Evolutionary conservation across 2,888 invertebrate species (phyloP).

Genomic region (Macrosiphum euphorbiae): DNA sequence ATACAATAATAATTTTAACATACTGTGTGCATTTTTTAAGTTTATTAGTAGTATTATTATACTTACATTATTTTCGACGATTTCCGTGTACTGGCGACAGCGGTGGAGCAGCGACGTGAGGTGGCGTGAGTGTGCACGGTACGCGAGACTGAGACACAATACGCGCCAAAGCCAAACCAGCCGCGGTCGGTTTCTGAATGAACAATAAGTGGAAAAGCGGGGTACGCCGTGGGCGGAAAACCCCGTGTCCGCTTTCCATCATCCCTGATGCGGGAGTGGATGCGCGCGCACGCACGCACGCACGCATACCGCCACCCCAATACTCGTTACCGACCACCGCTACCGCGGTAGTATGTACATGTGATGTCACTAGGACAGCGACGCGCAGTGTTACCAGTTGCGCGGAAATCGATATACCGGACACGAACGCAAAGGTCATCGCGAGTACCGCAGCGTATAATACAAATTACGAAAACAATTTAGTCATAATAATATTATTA

Average conservation of each 20-base stretch:
- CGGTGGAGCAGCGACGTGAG: no score
- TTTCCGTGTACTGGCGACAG: background rate
- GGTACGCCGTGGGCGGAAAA: conserved; percentile 42
- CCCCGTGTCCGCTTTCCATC: conserved; percentile 17
- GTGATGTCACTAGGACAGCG: conserved; percentile 32
- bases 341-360: background rate
- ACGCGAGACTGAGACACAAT: conserved; percentile 40
- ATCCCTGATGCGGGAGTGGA: background rate
- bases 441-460: background rate
- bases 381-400: conserved; percentile 60
- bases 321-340: background rate
- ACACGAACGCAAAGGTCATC: conserved; percentile 52
- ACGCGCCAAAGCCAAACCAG: background rate
- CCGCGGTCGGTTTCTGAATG: conserved; percentile 53
- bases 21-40: background rate
- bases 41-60: background rate
- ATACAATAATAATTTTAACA: background rate
- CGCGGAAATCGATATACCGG: conserved; percentile 57
- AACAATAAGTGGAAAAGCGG: conserved; percentile 36
- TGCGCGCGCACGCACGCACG: conserved; percentile 4
- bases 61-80: background rate
- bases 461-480: background rate
- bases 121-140: conserved; percentile 15
- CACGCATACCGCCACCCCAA: background rate
- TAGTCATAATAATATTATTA: background rate